Evolutionary conservation across 2,113 vertebrate species (phyloP), one percentile per base, ranked within the genome.

Genomic region (Ascaphus truei): DNA sequence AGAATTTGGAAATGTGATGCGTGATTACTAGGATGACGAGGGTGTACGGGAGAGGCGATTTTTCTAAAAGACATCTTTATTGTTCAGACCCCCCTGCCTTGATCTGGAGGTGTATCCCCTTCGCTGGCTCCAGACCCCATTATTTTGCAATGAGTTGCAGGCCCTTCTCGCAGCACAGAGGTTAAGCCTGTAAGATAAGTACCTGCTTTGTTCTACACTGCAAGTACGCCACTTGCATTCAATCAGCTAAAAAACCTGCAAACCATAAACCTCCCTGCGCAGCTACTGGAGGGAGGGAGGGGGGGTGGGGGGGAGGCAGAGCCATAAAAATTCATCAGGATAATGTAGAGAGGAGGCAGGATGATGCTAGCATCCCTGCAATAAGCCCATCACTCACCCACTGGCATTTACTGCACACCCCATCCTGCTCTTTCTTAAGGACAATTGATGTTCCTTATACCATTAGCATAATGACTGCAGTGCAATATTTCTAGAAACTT

Each of bases 391-490:
- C 92, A 93, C 86, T 93, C 93, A 94, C 91, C 83, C 83, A 79
- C 81, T 95, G 93, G 92, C 93, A 93, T 95, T 94, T 94, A 93
- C 92, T 90, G 90, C 88, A 88, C 89, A 88, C 91, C 92, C 93
- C 90, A 93, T 92, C 93, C 90, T 88, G 82, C 88, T 88, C 89
- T 92, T 91, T 91, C 93, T 93, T 93, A 93, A 95, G 92, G 92
- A 95, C 93, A 93, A 93, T 93, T 92, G 91, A 91, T 93, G 94
- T 93, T 93, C 90, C 89, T 91, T 86, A 92, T 92, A 90, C 91
- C 90, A 94, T 95, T 94, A 93, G 88, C 92, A 95, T 95, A 94
- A 92, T 90, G 89, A 90, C 89, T 89, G 90, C 86, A 88, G 87
- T 91, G 89, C 89, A 90, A 92, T 90, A 91, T 92, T 92, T 91